phyloP scores from a whole-genome alignment of 2,888 invertebrate species.

The Lepeophtheirus nordmannii region DNA sequence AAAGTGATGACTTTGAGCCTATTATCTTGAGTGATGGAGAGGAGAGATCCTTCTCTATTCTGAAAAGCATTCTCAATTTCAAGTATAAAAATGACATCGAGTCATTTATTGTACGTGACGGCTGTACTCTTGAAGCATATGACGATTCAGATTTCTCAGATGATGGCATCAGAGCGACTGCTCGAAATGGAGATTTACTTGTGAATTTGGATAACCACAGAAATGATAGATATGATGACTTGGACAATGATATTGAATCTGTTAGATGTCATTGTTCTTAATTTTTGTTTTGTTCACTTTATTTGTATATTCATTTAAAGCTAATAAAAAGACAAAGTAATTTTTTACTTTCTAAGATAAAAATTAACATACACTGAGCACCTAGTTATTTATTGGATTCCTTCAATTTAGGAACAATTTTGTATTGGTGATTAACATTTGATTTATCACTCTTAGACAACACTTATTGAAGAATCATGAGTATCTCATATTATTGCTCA shows the following conservation, averaged over 20 bases:
- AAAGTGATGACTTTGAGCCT: constrained; percentile 3
- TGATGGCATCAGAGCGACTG: background rate
- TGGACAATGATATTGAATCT: constrained; percentile 15
- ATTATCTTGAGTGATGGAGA: constrained; percentile 1
- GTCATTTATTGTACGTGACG: constrained; percentile 1
- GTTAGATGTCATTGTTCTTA: constrained; percentile 8
- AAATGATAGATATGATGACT: background rate
- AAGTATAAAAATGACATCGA: constrained; percentile 8
- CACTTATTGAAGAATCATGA: too few species aligned
- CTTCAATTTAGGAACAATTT: too few species aligned
- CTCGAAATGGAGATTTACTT: background rate
- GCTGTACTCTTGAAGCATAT: constrained; percentile 13
- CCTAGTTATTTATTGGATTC: too few species aligned
- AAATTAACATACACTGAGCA: too few species aligned
- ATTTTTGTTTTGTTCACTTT: background rate
- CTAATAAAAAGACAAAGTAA: too few species aligned
- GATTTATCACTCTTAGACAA: too few species aligned
- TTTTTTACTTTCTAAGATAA: too few species aligned
- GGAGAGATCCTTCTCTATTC: constrained; percentile 6
- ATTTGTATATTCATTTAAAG: too few species aligned
- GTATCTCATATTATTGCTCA: too few species aligned
- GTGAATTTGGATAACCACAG: background rate
- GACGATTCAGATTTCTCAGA: constrained; percentile 15
- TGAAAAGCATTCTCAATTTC: background rate
- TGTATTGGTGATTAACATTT: too few species aligned